A percentile compares a stretch with the other conserved stretches of the same genome.
These are phyloP conservation scores for Turritopsis dohrnii DNA, from an alignment of 30 jellyfish, hydroid and myxozoan genomes.

Conservation along the genomic window DNA sequence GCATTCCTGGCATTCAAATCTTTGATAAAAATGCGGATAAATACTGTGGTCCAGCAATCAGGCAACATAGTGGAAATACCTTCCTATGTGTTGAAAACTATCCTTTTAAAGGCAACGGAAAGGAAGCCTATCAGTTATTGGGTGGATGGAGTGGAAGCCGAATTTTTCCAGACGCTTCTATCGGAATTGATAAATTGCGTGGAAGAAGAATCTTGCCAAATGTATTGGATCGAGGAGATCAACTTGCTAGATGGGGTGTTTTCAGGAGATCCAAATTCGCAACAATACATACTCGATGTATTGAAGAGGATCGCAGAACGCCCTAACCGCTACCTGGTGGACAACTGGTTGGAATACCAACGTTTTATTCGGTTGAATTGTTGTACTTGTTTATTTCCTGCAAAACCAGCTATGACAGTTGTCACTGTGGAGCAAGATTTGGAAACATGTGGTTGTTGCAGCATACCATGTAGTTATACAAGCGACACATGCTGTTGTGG, in stretches of 20 bases:
- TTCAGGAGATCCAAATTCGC: background rate
- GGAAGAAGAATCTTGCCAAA: background rate
- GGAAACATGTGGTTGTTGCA: background rate
- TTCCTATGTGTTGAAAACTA: slow-evolving; percentile 23
- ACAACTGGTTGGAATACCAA: background rate
- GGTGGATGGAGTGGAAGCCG: background rate
- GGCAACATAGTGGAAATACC: background rate
- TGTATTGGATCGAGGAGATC: background rate
- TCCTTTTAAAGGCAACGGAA: slow-evolving; percentile 23
- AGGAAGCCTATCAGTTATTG: background rate
- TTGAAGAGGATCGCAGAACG: background rate
- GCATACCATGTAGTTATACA: background rate
- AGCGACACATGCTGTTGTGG: background rate
- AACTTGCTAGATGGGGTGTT: background rate
- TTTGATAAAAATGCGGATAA: slow-evolving; percentile 19
- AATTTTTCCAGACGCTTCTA: background rate
- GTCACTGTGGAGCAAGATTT: background rate
- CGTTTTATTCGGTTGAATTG: background rate
- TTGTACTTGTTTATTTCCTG: background rate
- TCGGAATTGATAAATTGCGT: background rate
- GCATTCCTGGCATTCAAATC: slow-evolving; percentile 46
- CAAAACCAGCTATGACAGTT: background rate
- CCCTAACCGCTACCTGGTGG: background rate
- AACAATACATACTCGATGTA: background rate
- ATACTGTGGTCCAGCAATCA: background rate